Evolutionary conservation across 2,888 invertebrate species (phyloP).

Genomic region (Chrysomela aeneicollis): DNA sequence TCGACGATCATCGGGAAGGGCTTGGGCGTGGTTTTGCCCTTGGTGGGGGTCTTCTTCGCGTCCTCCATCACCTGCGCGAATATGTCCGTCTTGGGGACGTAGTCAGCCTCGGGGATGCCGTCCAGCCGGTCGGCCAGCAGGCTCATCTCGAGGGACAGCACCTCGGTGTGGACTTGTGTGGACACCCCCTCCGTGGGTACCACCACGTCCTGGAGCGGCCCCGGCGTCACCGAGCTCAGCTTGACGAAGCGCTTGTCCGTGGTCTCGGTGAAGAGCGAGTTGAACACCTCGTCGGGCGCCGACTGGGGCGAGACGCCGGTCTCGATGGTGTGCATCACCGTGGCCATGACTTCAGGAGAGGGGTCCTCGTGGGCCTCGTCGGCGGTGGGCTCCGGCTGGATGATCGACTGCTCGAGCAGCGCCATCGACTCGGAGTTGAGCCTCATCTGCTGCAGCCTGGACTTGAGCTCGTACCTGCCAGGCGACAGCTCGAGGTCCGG

Average conservation of each 20-base stretch:
- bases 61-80: slow-evolving; percentile 43
- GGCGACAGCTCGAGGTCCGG: slow-evolving; percentile 51
- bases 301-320: slow-evolving; percentile 52
- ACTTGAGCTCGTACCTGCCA: slow-evolving; percentile 50
- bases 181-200: slow-evolving; percentile 49
- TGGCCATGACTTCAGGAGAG: slow-evolving; percentile 56
- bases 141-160: slow-evolving; percentile 34
- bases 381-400: slow-evolving; percentile 48
- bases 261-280: slow-evolving; percentile 51
- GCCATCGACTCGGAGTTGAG: slow-evolving; percentile 51
- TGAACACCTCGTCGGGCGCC: slow-evolving; percentile 53
- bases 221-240: slow-evolving; percentile 54
- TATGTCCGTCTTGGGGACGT: slow-evolving; percentile 46
- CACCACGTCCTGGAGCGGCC: slow-evolving; percentile 56
- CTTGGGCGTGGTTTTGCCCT: slow-evolving; percentile 36
- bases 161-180: slow-evolving; percentile 47
- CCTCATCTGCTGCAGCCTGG: slow-evolving; percentile 49
- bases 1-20: slow-evolving; percentile 42
- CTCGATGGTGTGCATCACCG: slow-evolving; percentile 57
- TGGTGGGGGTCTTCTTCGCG: slow-evolving; percentile 36
- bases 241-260: slow-evolving; percentile 40
- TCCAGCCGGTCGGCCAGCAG: neutral
- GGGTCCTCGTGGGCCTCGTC: slow-evolving; percentile 54
- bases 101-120: slow-evolving; percentile 28
- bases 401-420: slow-evolving; percentile 51